Conservation (phyloP, 2,113 vertebrate species). For the Centropus unirufus region DNA sequence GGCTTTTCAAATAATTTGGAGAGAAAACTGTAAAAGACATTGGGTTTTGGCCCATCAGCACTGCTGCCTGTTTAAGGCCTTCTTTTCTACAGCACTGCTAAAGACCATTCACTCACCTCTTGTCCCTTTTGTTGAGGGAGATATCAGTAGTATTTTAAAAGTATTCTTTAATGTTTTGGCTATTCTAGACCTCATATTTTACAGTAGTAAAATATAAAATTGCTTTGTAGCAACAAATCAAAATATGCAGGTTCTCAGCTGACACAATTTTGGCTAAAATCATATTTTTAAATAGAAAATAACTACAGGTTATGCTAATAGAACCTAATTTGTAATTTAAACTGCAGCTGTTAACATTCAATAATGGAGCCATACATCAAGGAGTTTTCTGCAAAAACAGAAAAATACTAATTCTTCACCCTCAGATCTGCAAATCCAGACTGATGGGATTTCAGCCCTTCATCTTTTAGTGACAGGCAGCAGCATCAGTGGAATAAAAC, state of each 20-base stretch:
- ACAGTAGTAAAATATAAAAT: not conserved
- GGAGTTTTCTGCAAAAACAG: slow-evolving; percentile 70
- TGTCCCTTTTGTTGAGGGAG: not conserved
- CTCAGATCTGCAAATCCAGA: slow-evolving; percentile 73
- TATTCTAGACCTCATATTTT: not conserved
- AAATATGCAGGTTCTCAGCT: slow-evolving; percentile 31
- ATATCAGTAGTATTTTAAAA: not conserved
- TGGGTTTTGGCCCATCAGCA: not conserved
- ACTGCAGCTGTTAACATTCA: slow-evolving; percentile 61
- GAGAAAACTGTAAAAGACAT: not conserved
- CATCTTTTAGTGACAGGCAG: slow-evolving; percentile 70
- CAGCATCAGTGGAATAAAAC: slow-evolving; percentile 67
- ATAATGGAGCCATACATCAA: slow-evolving; percentile 64
- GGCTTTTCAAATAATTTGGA: not conserved
- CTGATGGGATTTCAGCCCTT: slow-evolving; percentile 71
- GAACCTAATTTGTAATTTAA: slow-evolving; percentile 67
- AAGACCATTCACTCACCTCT: not conserved
- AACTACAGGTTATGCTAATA: slow-evolving; percentile 60
- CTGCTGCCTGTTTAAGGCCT: not conserved
- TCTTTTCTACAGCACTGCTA: not conserved
- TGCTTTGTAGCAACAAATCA: slow-evolving; percentile 25
- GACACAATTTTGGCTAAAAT: slow-evolving; percentile 56
- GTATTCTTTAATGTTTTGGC: not conserved
- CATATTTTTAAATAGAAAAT: slow-evolving; percentile 60
- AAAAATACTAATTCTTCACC: slow-evolving; percentile 72